These are phyloP conservation scores for Miniopterus natalensis DNA, from an alignment of 2,113 vertebrate species.

Conservation along the genomic window DNA sequence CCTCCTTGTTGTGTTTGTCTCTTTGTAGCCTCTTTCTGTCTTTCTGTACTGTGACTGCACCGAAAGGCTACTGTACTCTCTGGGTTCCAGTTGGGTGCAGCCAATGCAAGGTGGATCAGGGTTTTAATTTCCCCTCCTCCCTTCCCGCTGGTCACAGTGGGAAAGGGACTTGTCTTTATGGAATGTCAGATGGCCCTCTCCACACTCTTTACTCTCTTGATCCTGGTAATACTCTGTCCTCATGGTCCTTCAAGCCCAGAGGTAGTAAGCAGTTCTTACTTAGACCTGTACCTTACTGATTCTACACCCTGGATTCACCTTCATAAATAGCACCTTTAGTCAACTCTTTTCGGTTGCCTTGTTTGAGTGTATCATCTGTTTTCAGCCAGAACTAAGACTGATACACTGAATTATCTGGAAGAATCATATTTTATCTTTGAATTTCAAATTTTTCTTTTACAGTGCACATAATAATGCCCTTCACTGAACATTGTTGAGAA, in stretches of 20 bases:
- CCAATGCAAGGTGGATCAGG: background rate
- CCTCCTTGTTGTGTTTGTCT: background rate
- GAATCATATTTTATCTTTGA: background rate
- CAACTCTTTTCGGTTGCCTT: background rate
- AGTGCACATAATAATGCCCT: background rate
- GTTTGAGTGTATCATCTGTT: background rate
- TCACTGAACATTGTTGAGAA: background rate
- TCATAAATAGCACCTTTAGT: background rate
- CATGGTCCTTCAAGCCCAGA: background rate
- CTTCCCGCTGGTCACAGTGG: background rate
- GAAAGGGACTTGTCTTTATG: background rate
- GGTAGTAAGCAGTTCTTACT: background rate
- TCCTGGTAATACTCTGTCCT: background rate
- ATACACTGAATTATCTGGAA: background rate
- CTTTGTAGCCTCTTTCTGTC: background rate
- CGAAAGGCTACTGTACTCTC: background rate
- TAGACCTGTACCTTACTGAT: background rate
- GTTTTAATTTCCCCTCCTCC: background rate
- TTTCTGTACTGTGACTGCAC: background rate
- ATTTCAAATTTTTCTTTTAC: background rate
- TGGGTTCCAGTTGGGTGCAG: background rate
- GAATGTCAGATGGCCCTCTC: background rate
- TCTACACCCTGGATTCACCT: background rate
- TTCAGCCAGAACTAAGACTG: background rate
- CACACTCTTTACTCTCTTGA: background rate